Evolutionary conservation across 1,140 invertebrate species (phyloP).

Genomic region (Ladona fulva): DNA sequence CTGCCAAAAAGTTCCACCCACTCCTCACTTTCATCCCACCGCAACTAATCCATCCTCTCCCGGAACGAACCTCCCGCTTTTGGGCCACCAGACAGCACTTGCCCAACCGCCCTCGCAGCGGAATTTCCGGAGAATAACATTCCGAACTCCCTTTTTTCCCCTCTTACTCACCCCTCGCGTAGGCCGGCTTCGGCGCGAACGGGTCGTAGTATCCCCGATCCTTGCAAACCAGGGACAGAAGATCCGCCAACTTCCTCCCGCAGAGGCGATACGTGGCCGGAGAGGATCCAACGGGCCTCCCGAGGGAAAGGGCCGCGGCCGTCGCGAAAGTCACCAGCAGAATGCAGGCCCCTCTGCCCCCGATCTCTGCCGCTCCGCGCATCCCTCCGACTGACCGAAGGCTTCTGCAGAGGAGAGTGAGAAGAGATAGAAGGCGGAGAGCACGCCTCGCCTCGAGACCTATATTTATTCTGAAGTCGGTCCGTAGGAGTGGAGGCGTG

Average conservation of each 20-base stretch:
- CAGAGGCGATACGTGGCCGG: neutral
- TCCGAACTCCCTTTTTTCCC: neutral
- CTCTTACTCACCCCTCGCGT: neutral
- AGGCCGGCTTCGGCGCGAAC: neutral
- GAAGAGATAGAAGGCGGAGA: no score
- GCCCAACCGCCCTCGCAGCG: no score
- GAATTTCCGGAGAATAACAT: neutral
- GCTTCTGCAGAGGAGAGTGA: no score
- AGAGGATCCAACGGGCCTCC: neutral
- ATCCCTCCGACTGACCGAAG: no score
- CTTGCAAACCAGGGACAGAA: neutral
- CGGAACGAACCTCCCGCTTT: no score
- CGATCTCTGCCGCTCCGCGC: neutral
- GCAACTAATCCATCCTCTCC: no score
- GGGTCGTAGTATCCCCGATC: neutral
- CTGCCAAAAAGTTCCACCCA: no score
- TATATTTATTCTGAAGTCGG: no score
- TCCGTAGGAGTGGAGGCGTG: no score
- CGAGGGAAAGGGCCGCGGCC: neutral
- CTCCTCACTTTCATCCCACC: no score
- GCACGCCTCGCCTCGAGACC: no score
- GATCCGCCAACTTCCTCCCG: neutral
- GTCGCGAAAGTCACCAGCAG: neutral
- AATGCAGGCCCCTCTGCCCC: neutral
- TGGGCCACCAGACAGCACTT: no score